Base-by-base conservation (phyloP, 1,140 invertebrate species). In the Littorina saxatilis region DNA sequence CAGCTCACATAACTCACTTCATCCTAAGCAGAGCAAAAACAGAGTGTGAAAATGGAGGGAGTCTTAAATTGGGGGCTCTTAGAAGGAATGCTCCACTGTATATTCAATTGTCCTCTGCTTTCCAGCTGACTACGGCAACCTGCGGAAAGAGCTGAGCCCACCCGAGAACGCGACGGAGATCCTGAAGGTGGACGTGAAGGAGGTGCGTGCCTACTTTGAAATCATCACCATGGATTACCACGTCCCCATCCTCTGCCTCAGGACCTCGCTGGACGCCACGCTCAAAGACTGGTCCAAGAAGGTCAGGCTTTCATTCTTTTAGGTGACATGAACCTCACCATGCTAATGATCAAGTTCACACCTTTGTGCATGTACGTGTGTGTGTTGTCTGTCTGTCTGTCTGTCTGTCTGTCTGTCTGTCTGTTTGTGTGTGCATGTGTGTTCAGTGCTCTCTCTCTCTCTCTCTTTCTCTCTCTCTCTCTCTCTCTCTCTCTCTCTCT, bases 261-360 rank as follows among this genome's bases (percentile, higher is more conserved):
- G 94, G 88, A 92, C 93, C n/a, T 92, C 93, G 3, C 81, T 94
- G 1, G 94, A 95, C 85, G 85, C 94, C 5, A 93, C 93, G 1
- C 84, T 96, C 1, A 93, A 94, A 84, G 95, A 96, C 90, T 96
- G 95, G 95, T 94, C 94, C 0, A 94, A 94, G 63, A 93, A 95
- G 79, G 91, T 94, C 72, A 81, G 84, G 58, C 1, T 5, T 1
- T 58, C 20, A 5, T 58, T 58, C 27, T 13, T 17, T 58, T 23
- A 7, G 23, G 55, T 58, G 55, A 20, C n/a, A n/a, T n/a, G n/a
- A n/a, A n/a, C n/a, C n/a, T n/a, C n/a, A n/a, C 5, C 20, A 5
- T 58, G 55, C 55, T 13, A n/a, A n/a, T 11, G 55, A 13, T 20
- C 20, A 23, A 20, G 55, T 27, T 7, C 27, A 7, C 20, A 11